Conservation (phyloP, 1,140 invertebrate species). For the Bursaphelenchus mucronatus region DNA sequence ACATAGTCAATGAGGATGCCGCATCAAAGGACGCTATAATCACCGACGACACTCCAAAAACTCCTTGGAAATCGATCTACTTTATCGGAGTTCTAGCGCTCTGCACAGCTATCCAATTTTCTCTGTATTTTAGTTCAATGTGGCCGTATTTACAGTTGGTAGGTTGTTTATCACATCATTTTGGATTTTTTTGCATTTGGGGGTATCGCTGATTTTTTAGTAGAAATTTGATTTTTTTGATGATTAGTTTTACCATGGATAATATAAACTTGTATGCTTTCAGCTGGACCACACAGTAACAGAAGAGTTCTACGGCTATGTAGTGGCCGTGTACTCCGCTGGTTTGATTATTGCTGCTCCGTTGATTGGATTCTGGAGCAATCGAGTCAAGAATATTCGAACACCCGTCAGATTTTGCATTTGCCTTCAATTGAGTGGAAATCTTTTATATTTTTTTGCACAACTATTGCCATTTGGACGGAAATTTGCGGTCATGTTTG, state of each 20-base stretch:
- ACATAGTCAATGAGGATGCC: too few species aligned
- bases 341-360: constrained; percentile 63
- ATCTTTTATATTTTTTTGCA: constrained; percentile 61
- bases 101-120: constrained; percentile 16
- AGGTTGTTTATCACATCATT: neutral
- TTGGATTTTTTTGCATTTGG: neutral
- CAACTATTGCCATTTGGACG: constrained; percentile 7
- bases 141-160: constrained; percentile 20
- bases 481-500: constrained; percentile 39
- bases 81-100: constrained; percentile 9
- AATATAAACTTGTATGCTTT: constrained; percentile 1
- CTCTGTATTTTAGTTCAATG: constrained; percentile 6
- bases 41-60: neutral
- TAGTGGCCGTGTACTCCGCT: constrained; percentile 62
- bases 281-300: constrained; percentile 61
- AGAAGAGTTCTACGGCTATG: constrained; percentile 62
- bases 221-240: too few species aligned
- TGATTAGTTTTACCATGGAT: too few species aligned
- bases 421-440: constrained; percentile 56
- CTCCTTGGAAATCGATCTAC: constrained; percentile 21
- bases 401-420: constrained; percentile 61
- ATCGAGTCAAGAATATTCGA: constrained; percentile 48
- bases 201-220: too few species aligned
- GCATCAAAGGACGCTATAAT: too few species aligned
- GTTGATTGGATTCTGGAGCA: constrained; percentile 62